These are phyloP conservation scores for Odontamblyopus rebecca DNA, from an alignment of 2,797 vertebrate genomes.

Conservation along the genomic window DNA sequence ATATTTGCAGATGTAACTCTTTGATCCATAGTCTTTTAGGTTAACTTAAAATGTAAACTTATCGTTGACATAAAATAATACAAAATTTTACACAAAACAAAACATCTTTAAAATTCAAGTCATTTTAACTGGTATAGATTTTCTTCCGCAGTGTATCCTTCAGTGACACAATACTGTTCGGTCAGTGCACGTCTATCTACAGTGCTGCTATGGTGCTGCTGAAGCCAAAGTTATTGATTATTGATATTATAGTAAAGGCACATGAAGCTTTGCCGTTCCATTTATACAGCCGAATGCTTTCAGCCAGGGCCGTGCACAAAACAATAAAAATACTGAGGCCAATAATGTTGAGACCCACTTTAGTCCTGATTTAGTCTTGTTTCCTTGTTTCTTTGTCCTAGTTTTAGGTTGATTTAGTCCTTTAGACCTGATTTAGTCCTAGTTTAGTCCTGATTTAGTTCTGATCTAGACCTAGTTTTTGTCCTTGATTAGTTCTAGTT, in stretches of 20 bases:
- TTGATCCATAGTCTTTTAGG: too few species aligned
- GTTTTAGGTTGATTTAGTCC: neutral
- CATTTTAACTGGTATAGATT: neutral
- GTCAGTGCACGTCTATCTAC: constrained; percentile 38
- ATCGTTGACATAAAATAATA: neutral
- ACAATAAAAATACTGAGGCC: neutral
- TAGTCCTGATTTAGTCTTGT: neutral
- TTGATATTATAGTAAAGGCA: constrained; percentile 59
- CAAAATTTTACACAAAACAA: neutral
- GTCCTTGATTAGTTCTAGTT: too few species aligned
- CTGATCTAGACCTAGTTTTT: too few species aligned
- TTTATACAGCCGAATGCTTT: constrained; percentile 14
- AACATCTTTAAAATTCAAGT: neutral
- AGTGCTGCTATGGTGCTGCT: constrained; percentile 32
- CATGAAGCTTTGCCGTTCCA: constrained; percentile 48
- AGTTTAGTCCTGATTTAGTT: neutral
- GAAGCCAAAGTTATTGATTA: constrained; percentile 34
- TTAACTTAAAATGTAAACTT: neutral
- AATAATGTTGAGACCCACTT: neutral
- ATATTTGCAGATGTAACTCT: neutral
- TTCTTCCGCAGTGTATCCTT: constrained; percentile 17
- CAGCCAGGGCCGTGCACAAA: neutral
- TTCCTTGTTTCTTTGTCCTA: neutral
- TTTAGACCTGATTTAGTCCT: neutral
- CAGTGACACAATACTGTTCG: constrained; percentile 45